phyloP scores from a whole-genome alignment of 1,140 invertebrate species.

The Drosophila ambigua region DNA sequence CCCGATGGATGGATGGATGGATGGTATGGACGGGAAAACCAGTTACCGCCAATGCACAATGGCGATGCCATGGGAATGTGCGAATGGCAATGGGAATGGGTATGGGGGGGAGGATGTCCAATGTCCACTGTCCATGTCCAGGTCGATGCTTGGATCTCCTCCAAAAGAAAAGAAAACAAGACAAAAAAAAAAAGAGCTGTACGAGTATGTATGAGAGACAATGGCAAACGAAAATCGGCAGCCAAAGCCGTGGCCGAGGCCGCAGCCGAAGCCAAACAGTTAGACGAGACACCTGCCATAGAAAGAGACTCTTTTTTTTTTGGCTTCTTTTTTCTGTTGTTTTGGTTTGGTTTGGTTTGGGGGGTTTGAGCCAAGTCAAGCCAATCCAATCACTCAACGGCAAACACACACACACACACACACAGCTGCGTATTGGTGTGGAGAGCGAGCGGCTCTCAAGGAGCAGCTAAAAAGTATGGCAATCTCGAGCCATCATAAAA shows the following conservation, averaged over 20 bases:
- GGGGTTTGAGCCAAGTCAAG: slow-evolving; percentile 32
- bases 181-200: slow-evolving; percentile 6
- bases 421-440: not conserved
- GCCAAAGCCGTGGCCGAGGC: slow-evolving; percentile 15
- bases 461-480: slow-evolving; percentile 65
- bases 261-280: slow-evolving; percentile 49
- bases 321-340: not conserved
- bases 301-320: slow-evolving; percentile 16
- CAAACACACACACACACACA: slow-evolving; percentile 20
- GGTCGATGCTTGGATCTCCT: slow-evolving; percentile 47
- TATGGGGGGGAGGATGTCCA: not conserved
- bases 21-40: slow-evolving; percentile 48
- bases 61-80: slow-evolving; percentile 50
- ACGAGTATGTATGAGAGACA: slow-evolving; percentile 44
- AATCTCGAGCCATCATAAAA: slow-evolving; percentile 72
- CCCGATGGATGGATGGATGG: slow-evolving; percentile 26
- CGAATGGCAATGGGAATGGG: slow-evolving; percentile 26
- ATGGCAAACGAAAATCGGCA: slow-evolving; percentile 53
- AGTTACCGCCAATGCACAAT: slow-evolving; percentile 61
- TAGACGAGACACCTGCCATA: slow-evolving; percentile 70
- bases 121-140: not conserved
- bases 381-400: slow-evolving; percentile 71
- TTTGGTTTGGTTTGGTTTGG: slow-evolving; percentile 2
- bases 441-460: slow-evolving; percentile 1
- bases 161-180: slow-evolving; percentile 24